These are phyloP conservation scores for Ceuthmochares aereus DNA, from an alignment of 2,113 vertebrate species.

Conservation along the genomic window DNA sequence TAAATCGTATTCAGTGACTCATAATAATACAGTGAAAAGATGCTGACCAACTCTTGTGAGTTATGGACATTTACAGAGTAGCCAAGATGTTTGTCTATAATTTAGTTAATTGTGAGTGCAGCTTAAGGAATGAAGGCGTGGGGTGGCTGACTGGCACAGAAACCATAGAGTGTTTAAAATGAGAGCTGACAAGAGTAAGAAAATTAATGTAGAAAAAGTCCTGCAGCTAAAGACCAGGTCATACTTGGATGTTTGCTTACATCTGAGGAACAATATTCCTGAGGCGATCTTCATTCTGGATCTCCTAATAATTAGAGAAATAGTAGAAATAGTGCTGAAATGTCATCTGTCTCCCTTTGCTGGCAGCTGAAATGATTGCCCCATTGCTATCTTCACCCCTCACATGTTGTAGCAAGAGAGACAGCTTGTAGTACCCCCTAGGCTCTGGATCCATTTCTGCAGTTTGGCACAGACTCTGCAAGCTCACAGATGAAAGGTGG, in stretches of 20 bases:
- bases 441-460: neutral
- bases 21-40: neutral
- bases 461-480: neutral
- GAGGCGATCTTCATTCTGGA: neutral
- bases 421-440: too few species aligned
- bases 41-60: constrained; percentile 18
- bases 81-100: constrained; percentile 1
- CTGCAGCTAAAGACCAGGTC: neutral
- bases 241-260: neutral
- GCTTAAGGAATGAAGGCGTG: neutral
- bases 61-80: neutral
- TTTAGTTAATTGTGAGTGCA: neutral
- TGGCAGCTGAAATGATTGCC: neutral
- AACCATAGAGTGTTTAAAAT: neutral
- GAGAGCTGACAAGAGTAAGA: neutral
- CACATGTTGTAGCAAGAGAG: rapidly evolving
- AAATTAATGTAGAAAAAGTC: neutral
- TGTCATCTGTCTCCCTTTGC: neutral
- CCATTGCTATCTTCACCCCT: neutral
- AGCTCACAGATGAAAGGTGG: neutral
- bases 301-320: neutral
- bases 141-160: neutral
- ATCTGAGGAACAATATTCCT: neutral
- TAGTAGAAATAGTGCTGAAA: neutral
- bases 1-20: neutral